A percentile compares a stretch with the other conserved stretches of the same genome.
Conservation (phyloP, 1,140 invertebrate species). For the Muscidifurax raptorellus region DNA sequence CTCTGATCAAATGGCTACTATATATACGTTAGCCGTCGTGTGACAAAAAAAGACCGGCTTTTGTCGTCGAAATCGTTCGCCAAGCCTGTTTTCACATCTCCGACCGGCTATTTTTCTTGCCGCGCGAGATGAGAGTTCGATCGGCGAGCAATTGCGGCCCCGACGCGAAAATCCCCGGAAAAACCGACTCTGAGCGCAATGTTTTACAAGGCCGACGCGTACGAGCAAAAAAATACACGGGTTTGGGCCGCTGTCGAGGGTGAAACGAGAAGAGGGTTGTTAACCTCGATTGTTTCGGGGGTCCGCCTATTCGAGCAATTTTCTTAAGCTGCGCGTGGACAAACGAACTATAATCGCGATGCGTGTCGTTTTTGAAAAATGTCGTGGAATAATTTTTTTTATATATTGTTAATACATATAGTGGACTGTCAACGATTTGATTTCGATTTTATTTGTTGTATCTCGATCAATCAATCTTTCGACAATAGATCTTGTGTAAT, state of each 20-base stretch:
- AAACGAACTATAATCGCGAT: neutral
- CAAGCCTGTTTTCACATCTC: neutral
- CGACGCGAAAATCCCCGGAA: neutral
- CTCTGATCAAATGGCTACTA: neutral
- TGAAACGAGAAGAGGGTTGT: neutral
- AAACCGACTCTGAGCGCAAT: neutral
- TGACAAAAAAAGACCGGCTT: neutral
- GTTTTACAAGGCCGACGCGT: neutral
- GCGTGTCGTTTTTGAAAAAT: neutral
- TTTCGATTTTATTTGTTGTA: neutral
- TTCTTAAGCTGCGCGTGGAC: neutral
- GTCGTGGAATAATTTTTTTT: neutral
- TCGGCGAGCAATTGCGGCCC: neutral
- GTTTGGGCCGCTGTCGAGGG: neutral
- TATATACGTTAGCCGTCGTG: neutral
- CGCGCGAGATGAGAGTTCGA: conserved; percentile 15
- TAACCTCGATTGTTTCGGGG: conserved; percentile 11
- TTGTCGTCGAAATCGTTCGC: conserved; percentile 3
- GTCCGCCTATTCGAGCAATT: neutral
- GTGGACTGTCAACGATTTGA: neutral
- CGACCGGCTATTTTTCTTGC: conserved; percentile 8
- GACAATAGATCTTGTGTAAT: no score
- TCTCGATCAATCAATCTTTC: no score
- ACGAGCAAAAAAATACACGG: neutral
- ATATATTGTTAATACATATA: neutral